Evolutionary conservation across 1,140 invertebrate genomes (phyloP), one percentile per base, ranked within the genome.

Genomic region (Triops cancriformis): DNA sequence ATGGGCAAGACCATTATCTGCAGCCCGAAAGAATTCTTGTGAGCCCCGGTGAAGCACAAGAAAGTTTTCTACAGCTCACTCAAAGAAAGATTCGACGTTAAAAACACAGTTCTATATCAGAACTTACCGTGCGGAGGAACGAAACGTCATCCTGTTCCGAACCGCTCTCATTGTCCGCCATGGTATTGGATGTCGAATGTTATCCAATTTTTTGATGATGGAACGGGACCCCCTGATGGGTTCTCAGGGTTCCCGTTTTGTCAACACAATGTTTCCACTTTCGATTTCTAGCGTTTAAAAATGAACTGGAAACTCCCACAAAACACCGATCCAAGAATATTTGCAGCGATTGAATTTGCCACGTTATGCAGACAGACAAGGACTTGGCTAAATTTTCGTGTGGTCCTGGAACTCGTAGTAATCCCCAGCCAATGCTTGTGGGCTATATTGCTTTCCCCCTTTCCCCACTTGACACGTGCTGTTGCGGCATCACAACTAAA

Each of bases 81-180:
- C 41, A 1, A 27, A 28, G n/a, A 43, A 51, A 72, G 37, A 27
- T 0, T 18, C 45, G 18, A 31, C 23, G 43, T n/a, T 18, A 37
- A 72, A 42, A 73, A 77, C 12, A 27, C 37, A 42, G 23, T 23
- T 26, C 14, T 31, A 27, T 64, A 72, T 75, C 37, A 79, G 72
- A 9, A 89, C 93, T 92, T 85, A 97, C 96, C 90, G 96, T 98
- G 82, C 96, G 91, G 79, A 98, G 90, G 87, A 98, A 98, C 84
- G 95, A 98, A 87, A 98, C 95, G 90, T 98, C 95, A 91, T 98
- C 96, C 87, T 98, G 95, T 87, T 98, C 95, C 82, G 94, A 95
- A 80, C 94, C 92, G 83, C 93, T 93, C 86, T 96, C 94, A 82
- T 91, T 91, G 87, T 96, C 94, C 82, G 93, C 93, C 94, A 95